Evolutionary conservation across 1,140 invertebrate species (phyloP), one percentile per base, ranked within the genome.

Genomic region (Caerostris extrusa): DNA sequence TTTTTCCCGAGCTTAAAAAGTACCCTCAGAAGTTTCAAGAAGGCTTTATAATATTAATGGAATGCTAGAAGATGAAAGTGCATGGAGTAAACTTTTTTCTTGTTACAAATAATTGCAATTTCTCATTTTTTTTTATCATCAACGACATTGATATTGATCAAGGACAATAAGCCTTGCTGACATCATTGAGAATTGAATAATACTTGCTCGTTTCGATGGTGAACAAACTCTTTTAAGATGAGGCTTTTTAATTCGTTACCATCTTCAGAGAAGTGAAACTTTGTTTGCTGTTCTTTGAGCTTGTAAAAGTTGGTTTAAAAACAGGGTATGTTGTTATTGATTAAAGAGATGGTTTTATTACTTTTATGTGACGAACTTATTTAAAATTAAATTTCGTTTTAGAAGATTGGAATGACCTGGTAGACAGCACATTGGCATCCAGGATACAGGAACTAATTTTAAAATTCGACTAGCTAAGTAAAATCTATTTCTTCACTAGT

Each of bases 21-120:
- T 34, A 50, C 53, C 71, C 71, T 77, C 10, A 77, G 71, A 77
- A 34, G 53, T 77, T 77, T 53, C 19, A 77, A 77, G 34, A 50
- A 77, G 71, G 71, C 71, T 77, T 77, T 77, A 77, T 77, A 34
- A 77, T 77, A 77, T 77, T 77, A 77, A 77, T 77, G 71, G 71
- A 77, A 77, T 77, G 34, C 8, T 77, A 34, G 34, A 77, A 12
- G 19, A 77, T 77, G 71, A 77, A 77, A 77, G 71, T 77, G 71
- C 34, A 34, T 34, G 71, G 34, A 34, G 71, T 50, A n/a, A 77
- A 19, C 12, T 14, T 19, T 77, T n/a, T 34, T 34, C 53, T 12
- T 77, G 10, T 10, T 12, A 7, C 34, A n/a, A 77, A 3, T 53
- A 77, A 77, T 77, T 50, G 71, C 53, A 77, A 77, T 77, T 77